These are phyloP conservation scores for Tragelaphus scriptus DNA, from an alignment of 2,113 vertebrate genomes.

Conservation along the genomic window DNA sequence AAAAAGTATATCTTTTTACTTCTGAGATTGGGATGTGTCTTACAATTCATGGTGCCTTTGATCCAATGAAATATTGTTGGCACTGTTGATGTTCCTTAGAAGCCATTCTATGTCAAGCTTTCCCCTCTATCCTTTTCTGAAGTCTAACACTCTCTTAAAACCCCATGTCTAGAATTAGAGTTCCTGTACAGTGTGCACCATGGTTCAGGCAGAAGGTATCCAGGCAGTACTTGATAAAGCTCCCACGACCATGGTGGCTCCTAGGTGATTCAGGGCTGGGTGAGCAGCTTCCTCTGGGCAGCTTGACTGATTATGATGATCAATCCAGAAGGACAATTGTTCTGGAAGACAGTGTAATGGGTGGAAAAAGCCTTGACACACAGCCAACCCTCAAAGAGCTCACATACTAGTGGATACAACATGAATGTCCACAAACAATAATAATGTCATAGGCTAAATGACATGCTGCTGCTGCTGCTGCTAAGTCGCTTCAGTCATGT, in stretches of 20 bases:
- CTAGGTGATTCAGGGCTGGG: neutral
- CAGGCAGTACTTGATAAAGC: neutral
- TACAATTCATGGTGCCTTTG: neutral
- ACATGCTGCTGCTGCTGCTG: neutral
- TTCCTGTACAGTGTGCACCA: neutral
- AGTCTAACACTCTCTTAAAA: neutral
- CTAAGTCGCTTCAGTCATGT: too few species aligned
- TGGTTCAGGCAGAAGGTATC: neutral
- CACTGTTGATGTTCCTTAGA: neutral
- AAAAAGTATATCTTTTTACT: neutral
- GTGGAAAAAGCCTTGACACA: neutral
- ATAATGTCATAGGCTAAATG: neutral
- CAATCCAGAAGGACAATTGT: neutral
- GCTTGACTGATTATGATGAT: neutral
- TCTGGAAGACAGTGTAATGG: neutral
- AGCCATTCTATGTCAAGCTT: neutral
- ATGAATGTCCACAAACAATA: neutral
- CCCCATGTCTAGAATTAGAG: neutral
- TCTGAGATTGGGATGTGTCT: neutral
- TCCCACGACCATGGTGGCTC: neutral
- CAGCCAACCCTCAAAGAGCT: neutral
- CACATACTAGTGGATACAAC: neutral
- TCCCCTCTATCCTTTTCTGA: neutral
- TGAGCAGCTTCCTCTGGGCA: neutral
- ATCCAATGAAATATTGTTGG: neutral